Evolutionary conservation across 2,797 vertebrate genomes (phyloP).

Genomic region (Semotilus atromaculatus): DNA sequence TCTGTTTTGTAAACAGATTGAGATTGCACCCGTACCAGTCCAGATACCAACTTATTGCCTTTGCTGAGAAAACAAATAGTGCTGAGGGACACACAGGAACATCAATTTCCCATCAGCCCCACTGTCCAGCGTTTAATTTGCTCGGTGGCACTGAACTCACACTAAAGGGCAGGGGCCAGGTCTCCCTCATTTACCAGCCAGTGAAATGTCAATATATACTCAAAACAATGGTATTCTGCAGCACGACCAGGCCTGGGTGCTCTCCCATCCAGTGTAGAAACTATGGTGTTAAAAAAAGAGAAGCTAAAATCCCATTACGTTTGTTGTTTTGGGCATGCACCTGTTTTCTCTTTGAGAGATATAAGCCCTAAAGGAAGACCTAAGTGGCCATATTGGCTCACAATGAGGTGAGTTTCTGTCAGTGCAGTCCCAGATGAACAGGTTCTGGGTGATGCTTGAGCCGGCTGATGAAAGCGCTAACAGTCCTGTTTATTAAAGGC

Average conservation of each 20-base stretch:
- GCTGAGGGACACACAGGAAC: constrained; percentile 52
- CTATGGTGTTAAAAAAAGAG: constrained; percentile 44
- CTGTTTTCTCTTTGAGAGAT: constrained; percentile 38
- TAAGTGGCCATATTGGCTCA: constrained; percentile 34
- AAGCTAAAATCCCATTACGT: constrained; percentile 45
- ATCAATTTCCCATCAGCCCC: constrained; percentile 68
- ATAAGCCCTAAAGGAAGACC: constrained; percentile 28
- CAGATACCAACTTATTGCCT: constrained; percentile 58
- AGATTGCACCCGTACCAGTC: background rate
- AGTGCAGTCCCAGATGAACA: constrained; percentile 25
- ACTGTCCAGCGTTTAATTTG: constrained; percentile 71
- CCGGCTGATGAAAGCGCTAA: constrained; percentile 40
- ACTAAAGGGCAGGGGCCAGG: constrained; percentile 60
- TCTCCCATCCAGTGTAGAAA: constrained; percentile 47
- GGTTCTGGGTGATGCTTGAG: constrained; percentile 35
- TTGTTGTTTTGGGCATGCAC: constrained; percentile 36
- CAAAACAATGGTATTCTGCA: constrained; percentile 65
- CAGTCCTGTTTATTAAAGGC: constrained; percentile 60
- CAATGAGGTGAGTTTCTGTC: constrained; percentile 35
- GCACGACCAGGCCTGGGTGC: constrained; percentile 50
- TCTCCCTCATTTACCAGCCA: constrained; percentile 68
- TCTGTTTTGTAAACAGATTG: constrained; percentile 16
- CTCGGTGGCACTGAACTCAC: constrained; percentile 66
- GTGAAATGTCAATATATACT: constrained; percentile 75
- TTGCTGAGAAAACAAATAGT: constrained; percentile 61